Percentiles rank a stretch among this genome's conserved stretches.
Evolutionary conservation across 1,140 invertebrate genomes (phyloP).

Genomic region (Cryptotermes secundus): DNA sequence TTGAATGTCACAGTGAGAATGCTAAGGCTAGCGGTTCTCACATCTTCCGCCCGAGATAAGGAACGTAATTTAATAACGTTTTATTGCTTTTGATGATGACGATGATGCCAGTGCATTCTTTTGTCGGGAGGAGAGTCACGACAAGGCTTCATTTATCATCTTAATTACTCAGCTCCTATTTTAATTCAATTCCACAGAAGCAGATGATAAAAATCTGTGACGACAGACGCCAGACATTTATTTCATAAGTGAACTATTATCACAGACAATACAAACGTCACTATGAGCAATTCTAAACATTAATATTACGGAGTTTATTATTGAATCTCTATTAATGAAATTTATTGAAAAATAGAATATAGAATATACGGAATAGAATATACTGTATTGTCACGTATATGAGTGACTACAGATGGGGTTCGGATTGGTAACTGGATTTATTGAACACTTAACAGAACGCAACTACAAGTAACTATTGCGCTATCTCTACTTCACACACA

Average conservation of each 20-base stretch:
- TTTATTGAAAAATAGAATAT: too few species aligned
- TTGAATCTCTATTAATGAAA: not conserved
- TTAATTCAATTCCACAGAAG: not conserved
- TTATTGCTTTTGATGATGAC: constrained; percentile 3
- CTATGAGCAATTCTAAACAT: not conserved
- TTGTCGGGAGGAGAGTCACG: not conserved
- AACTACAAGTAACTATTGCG: too few species aligned
- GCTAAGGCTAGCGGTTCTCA: too few species aligned
- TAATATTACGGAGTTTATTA: not conserved
- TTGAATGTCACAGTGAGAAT: not conserved
- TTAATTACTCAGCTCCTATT: not conserved
- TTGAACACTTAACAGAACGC: too few species aligned
- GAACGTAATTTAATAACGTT: constrained; percentile 5
- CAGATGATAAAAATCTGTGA: not conserved
- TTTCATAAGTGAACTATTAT: not conserved
- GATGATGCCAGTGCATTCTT: not conserved
- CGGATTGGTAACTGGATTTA: too few species aligned
- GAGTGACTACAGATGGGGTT: too few species aligned
- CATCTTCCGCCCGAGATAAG: not conserved
- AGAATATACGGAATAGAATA: too few species aligned
- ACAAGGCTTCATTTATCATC: constrained; percentile 4
- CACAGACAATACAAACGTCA: not conserved
- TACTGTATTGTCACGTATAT: too few species aligned
- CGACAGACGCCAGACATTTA: not conserved
- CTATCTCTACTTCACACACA: too few species aligned